Base-by-base conservation (phyloP, 2,113 vertebrate genomes). In the Orcinus orca region DNA sequence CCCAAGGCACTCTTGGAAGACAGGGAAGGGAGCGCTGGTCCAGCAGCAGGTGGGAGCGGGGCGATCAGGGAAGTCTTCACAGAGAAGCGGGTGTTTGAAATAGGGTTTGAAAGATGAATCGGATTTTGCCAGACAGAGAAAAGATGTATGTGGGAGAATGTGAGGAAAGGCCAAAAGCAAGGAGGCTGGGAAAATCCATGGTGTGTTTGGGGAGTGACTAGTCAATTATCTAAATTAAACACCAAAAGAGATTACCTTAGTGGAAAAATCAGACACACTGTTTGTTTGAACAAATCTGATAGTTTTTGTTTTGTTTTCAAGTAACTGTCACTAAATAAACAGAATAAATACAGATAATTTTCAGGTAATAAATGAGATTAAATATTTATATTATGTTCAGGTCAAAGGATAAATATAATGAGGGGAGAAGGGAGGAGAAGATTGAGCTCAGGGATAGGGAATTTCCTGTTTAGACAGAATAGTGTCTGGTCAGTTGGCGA, bases 361-460 rank as follows among this genome's bases (percentile, higher is more conserved):
- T 94, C 93, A 98, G 92, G 96, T 97, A 97, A 96, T 98, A 97
- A 96, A 93, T 33, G 62, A 97, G n/a, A 93, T 95, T 90, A 96
- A 97, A 97, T 97, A 95, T 97, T 97, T 97, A 93, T 89, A 84
- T 96, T 93, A 73, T 83, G 81, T 71, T 77, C 36, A 8, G 87
- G 89, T 97, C 87, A 96, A 96, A 93, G 95, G 74, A 63, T 74
- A 88, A 97, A 87, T 95, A 92, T 93, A 95, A 93, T 55, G 38
- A 38, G 44, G 50, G 50, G 68, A 76, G 55, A 38, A 33, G 13
- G 26, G 9, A 83, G 60, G 47, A 63, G 29, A 93, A 95, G 60
- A 10, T 91, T 87, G 65, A 53, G 89, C 96, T 96, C 53, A 81
- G 79, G 58, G 33, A 50, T n/a, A 80, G 77, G 82, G 93, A 97